These are phyloP conservation scores for Poecilia latipinna DNA, from an alignment of 2,113 vertebrate species.

Conservation along the genomic window DNA sequence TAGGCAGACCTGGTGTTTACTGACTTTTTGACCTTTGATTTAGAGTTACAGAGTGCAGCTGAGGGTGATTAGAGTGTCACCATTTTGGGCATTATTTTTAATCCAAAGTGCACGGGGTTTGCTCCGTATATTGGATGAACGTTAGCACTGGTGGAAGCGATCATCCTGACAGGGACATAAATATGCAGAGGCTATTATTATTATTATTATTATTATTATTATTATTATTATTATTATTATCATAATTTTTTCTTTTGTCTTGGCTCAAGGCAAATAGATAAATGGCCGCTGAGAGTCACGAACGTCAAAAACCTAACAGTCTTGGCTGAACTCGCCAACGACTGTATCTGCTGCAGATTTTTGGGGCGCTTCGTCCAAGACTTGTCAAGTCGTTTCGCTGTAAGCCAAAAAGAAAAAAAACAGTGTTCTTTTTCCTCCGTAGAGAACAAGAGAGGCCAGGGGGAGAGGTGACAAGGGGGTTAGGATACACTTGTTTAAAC, in stretches of 20 bases:
- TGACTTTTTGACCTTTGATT: not conserved
- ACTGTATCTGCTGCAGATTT: not conserved
- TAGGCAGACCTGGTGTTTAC: not conserved
- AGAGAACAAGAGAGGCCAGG: not conserved
- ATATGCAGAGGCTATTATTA: not conserved
- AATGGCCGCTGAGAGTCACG: not conserved
- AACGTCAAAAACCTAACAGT: not conserved
- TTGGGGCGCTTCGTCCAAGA: not conserved
- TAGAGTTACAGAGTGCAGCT: not conserved
- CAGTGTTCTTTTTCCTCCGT: not conserved
- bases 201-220: no score
- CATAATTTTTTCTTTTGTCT: not conserved
- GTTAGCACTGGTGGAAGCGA: not conserved
- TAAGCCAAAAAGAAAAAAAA: not conserved
- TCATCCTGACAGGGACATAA: not conserved
- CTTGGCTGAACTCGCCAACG: not conserved
- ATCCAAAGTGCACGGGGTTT: constrained; percentile 3
- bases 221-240: no score
- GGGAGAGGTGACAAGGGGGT: not conserved
- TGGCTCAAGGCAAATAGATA: not conserved
- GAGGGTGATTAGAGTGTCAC: not conserved
- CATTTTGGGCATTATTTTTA: not conserved
- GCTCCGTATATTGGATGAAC: not conserved
- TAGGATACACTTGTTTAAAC: not conserved
- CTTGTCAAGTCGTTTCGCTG: constrained; percentile 3